These are phyloP conservation scores for Scomber scombrus DNA, from an alignment of 2,113 vertebrate species.

Conservation along the genomic window DNA sequence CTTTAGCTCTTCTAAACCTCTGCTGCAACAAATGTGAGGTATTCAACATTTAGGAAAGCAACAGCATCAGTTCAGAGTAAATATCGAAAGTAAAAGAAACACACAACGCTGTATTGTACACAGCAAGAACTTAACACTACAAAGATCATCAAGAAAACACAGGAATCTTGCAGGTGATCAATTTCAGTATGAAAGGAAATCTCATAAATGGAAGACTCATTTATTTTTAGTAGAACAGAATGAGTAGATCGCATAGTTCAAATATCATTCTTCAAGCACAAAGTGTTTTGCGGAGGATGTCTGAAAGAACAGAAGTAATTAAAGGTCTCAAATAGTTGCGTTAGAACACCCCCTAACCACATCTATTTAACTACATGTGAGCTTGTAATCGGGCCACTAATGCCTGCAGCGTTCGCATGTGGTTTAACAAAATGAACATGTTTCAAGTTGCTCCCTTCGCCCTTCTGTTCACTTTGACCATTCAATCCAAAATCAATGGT, in stretches of 20 bases:
- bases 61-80: neutral
- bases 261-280: too few relatives aligned
- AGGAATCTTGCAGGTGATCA: too few relatives aligned
- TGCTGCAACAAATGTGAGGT: neutral
- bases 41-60: neutral
- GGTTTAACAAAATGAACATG: conserved; percentile 41
- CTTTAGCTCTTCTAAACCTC: neutral
- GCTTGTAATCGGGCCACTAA: conserved; percentile 22
- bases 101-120: neutral
- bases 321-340: neutral
- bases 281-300: too few relatives aligned
- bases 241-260: too few relatives aligned
- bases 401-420: conserved; percentile 2
- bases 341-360: conserved; percentile 18
- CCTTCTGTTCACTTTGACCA: conserved; percentile 70
- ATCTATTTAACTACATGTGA: conserved; percentile 25
- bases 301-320: too few relatives aligned
- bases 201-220: too few relatives aligned
- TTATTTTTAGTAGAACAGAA: too few relatives aligned
- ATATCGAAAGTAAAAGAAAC: neutral
- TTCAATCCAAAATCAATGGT: conserved; percentile 71
- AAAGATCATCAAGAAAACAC: too few relatives aligned
- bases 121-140: too few relatives aligned
- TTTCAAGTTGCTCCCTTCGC: conserved; percentile 58
- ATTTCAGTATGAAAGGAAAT: too few relatives aligned